phyloP scores from a whole-genome alignment of 2,113 vertebrate genomes.

The Nannospalax galili region DNA sequence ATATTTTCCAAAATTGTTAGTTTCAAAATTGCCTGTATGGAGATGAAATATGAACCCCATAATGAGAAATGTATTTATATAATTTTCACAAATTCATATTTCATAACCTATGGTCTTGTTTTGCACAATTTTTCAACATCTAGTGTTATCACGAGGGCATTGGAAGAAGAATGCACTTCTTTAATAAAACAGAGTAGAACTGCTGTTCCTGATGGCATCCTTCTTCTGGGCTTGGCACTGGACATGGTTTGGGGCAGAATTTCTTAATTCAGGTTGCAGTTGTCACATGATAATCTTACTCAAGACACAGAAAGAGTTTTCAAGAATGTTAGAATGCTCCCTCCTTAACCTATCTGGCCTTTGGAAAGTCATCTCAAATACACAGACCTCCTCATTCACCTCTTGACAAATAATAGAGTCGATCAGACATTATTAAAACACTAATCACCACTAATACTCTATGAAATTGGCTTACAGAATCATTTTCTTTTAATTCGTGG shows the following conservation, averaged over 20 bases:
- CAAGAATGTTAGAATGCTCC: not conserved
- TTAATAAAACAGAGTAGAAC: not conserved
- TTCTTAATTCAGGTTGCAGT: not conserved
- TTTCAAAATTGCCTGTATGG: not conserved
- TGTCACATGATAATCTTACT: not conserved
- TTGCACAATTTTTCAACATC: not conserved
- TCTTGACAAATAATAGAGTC: slow-evolving; percentile 27
- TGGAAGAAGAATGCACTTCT: not conserved
- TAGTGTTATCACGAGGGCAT: not conserved
- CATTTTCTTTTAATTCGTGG: not conserved
- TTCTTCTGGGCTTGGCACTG: not conserved
- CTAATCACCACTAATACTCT: not conserved
- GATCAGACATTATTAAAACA: not conserved
- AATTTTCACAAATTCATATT: not conserved
- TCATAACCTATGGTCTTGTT: not conserved
- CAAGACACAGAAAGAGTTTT: not conserved
- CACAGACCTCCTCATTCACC: not conserved
- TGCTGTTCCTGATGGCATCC: not conserved
- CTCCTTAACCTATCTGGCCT: not conserved
- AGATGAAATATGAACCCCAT: not conserved
- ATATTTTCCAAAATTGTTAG: not conserved
- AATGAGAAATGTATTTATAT: not conserved
- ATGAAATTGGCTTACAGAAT: not conserved
- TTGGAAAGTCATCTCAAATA: not conserved
- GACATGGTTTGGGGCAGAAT: not conserved